These are phyloP conservation scores for Sinocyclocheilus grahami DNA, from an alignment of 2,113 vertebrate species.

Conservation along the genomic window DNA sequence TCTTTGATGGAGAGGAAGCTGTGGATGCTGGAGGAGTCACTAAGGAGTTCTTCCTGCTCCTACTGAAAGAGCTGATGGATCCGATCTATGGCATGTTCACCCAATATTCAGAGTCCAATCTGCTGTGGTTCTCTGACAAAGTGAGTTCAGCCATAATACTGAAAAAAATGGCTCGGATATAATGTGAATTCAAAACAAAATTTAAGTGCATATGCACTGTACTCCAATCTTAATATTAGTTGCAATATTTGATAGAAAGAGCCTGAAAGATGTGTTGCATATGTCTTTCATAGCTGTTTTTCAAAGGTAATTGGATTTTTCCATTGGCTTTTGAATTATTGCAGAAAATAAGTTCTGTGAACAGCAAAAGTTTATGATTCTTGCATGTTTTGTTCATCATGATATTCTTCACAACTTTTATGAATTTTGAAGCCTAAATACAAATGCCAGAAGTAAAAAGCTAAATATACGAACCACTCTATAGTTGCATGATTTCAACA, in stretches of 20 bases:
- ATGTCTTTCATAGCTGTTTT: neutral
- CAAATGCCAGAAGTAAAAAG: neutral
- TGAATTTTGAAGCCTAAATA: neutral
- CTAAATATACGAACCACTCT: neutral
- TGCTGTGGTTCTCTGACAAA: constrained; percentile 97
- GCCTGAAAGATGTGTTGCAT: neutral
- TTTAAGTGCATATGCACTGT: neutral
- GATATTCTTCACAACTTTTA: neutral
- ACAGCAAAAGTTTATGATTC: neutral
- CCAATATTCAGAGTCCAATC: constrained; percentile 89
- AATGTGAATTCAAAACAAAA: neutral
- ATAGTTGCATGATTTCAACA: too few species aligned
- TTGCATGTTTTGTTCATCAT: neutral
- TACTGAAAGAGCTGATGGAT: constrained; percentile 93
- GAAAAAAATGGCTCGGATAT: neutral
- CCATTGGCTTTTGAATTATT: neutral
- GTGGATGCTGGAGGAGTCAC: constrained; percentile 94
- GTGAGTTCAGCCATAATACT: constrained; percentile 70
- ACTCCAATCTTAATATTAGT: neutral
- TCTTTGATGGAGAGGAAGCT: constrained; percentile 95
- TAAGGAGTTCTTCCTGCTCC: constrained; percentile 95
- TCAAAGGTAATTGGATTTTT: neutral
- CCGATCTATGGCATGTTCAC: constrained; percentile 98
- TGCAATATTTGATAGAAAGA: neutral
- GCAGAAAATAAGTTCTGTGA: neutral